Base-by-base conservation (phyloP, 2,888 invertebrate species). In the Alcis repandata region DNA sequence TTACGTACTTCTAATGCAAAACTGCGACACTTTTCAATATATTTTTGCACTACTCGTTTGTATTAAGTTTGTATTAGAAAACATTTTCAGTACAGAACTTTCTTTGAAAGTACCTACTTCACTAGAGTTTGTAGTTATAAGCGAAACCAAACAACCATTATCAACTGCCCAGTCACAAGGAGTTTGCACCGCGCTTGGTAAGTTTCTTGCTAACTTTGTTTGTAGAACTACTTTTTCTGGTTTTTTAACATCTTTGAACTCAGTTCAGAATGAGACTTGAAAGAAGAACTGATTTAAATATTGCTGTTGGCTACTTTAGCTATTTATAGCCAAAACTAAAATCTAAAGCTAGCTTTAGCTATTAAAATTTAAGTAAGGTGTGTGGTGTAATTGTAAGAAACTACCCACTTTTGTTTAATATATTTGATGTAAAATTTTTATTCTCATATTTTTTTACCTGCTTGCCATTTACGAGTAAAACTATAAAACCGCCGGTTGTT, bases 151-250 rank as follows among this genome's bases (percentile, higher is more conserved):
- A 60, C 59, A 59, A 64, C 48, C 59, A 60, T 65, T 64, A 59
- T 67, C 60, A 59, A 66, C 63, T 58, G 57, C 48, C 64, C 59
- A 60, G 64, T 65, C 59, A 60, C 41, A 60, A 54, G 54, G 45
- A 66, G 66, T 66, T 66, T 66, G 43, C 58, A 27, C 57, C 58
- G 54, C 51, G 36, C 58, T 61, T 54, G 52, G 61, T 62, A 61
- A 66, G 49, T 66, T 61, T 61, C 52, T 49, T 48, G 33, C 36
- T 62, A 66, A 66, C 66, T 66, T 66, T 62, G 57, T 65, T 66
- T 53, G 43, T 32, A 10, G 58, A 66, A 19, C 19, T 54, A 66
- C 61, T 62, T 66, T 58, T 59, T 54, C 59, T 62, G 66, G 58
- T 61, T 61, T 62, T 65, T 66, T 61, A 66, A 66, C 61, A 15